These are phyloP conservation scores for Seriola dumerili DNA, from an alignment of 2,113 vertebrate species.

Conservation along the genomic window DNA sequence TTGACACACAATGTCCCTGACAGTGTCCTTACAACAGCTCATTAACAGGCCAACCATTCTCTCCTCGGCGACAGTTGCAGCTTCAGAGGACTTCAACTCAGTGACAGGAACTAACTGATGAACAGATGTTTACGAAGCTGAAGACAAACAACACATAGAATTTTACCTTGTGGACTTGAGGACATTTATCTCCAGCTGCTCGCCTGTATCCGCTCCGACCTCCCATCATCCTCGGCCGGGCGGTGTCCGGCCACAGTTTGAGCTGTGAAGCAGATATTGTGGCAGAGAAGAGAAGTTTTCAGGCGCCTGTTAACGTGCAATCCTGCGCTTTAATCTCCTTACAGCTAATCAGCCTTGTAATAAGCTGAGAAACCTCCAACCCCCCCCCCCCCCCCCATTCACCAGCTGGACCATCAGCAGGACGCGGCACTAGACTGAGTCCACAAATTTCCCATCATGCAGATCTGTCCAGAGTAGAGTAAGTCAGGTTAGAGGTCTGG, in stretches of 20 bases:
- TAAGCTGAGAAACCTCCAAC: conserved; percentile 31
- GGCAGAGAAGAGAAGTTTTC: conserved; percentile 38
- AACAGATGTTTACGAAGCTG: neutral
- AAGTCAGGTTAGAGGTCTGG: too few relatives aligned
- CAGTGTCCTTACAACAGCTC: too few relatives aligned
- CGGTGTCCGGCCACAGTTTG: neutral
- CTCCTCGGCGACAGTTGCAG: too few relatives aligned
- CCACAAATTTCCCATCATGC: neutral
- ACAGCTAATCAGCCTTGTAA: conserved; percentile 60
- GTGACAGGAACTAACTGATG: too few relatives aligned
- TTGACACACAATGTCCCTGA: too few relatives aligned
- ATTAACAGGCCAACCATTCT: too few relatives aligned
- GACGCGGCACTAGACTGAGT: neutral
- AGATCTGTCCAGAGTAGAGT: neutral
- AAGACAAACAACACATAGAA: neutral
- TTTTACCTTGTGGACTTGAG: conserved; percentile 1
- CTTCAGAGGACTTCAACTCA: too few relatives aligned
- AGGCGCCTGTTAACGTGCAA: conserved; percentile 10
- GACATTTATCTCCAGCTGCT: neutral
- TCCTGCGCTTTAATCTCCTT: conserved; percentile 58
- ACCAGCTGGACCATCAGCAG: conserved; percentile 36
- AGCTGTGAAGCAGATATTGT: conserved; percentile 15
- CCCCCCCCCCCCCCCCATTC: neutral
- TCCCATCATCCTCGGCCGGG: neutral
- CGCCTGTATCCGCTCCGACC: neutral